Evolutionary conservation across 2,113 vertebrate species (phyloP).

Genomic region (Oxygymnocypris stewartii): DNA sequence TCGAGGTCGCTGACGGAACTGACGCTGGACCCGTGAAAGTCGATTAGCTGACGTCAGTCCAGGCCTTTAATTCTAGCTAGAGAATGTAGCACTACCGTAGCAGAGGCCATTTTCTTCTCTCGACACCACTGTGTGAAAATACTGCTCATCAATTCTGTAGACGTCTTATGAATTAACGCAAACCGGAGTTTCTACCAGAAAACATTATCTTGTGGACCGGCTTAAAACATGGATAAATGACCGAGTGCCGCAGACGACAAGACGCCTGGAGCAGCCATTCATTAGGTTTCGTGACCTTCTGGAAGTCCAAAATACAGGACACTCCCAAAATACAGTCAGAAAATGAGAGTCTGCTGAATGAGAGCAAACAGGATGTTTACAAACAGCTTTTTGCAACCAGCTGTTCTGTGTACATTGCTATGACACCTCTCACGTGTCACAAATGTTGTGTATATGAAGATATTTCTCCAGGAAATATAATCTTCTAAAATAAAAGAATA

Average conservation of each 20-base stretch:
- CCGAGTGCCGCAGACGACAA: neutral
- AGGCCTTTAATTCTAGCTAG: slow-evolving; percentile 3
- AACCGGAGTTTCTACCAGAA: neutral
- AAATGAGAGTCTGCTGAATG: neutral
- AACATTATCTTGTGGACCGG: neutral
- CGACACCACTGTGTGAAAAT: neutral
- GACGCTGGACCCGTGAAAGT: neutral
- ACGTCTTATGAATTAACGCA: slow-evolving; percentile 3
- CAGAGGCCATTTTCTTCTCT: slow-evolving; percentile 22
- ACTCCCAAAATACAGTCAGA: neutral
- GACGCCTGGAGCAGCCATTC: neutral
- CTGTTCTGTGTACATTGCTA: neutral
- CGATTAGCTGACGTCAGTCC: slow-evolving; percentile 7
- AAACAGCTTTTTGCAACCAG: slow-evolving; percentile 20
- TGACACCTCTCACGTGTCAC: neutral
- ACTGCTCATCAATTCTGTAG: slow-evolving; percentile 7
- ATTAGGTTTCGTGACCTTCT: neutral
- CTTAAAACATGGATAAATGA: neutral
- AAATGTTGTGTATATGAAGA: neutral
- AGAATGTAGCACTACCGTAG: slow-evolving; percentile 19
- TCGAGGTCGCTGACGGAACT: neutral
- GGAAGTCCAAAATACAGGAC: neutral
- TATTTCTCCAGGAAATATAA: neutral
- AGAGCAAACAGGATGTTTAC: slow-evolving; percentile 26
- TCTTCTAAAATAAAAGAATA: neutral